phyloP scores from a whole-genome alignment of 2,797 vertebrate species.

The Thaleichthys pacificus region DNA sequence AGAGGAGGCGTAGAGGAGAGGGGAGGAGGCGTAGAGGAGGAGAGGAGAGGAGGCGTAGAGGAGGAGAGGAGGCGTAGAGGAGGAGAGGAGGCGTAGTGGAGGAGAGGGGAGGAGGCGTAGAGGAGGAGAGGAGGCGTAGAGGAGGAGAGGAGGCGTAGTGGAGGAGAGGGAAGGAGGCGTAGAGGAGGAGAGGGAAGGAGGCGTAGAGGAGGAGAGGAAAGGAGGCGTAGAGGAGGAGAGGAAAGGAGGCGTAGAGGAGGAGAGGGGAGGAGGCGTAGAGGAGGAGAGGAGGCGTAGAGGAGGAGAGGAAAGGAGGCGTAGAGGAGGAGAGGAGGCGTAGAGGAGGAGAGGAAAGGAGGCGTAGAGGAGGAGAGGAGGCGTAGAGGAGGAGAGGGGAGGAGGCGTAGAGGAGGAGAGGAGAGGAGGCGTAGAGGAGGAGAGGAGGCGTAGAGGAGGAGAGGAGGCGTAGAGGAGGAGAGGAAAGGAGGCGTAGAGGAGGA shows the following conservation, averaged over 20 bases:
- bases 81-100: background rate
- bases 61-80: background rate
- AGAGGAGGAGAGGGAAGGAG: background rate
- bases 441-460: background rate
- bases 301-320: conserved; percentile 6
- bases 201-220: background rate
- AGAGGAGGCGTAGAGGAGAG: background rate
- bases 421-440: background rate
- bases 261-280: background rate
- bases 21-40: background rate
- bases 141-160: background rate
- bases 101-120: background rate
- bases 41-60: background rate
- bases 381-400: background rate
- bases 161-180: conserved; percentile 6
- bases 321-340: background rate
- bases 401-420: background rate
- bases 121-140: background rate
- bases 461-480: conserved; percentile 5
- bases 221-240: background rate
- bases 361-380: background rate
- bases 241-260: background rate
- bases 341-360: conserved; percentile 8
- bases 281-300: background rate
- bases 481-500: background rate